Percentiles rank a stretch among this genome's conserved stretches.
These are phyloP conservation scores for Agonopterix heracliana DNA, from an alignment of 2,888 invertebrate species.

Conservation along the genomic window DNA sequence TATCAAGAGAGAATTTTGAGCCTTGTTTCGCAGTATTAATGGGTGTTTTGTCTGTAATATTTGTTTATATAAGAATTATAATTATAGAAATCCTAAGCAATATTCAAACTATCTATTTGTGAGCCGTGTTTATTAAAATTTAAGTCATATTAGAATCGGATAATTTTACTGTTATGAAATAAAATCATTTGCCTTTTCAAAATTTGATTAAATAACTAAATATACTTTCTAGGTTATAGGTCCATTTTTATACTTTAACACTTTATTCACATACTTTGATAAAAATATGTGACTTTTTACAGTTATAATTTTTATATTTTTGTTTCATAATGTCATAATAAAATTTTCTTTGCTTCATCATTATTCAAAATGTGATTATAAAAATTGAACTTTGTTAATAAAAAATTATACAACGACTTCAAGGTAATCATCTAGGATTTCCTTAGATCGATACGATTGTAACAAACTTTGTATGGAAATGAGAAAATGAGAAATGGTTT, in stretches of 20 bases:
- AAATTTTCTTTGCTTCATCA: too few relatives aligned
- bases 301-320: too few relatives aligned
- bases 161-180: neutral
- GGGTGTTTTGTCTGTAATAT: slow-evolving; percentile 23
- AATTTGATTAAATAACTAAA: neutral
- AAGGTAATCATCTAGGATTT: slow-evolving; percentile 19
- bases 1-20: slow-evolving; percentile 34
- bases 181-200: neutral
- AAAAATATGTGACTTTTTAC: too few relatives aligned
- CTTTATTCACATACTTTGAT: too few relatives aligned
- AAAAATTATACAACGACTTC: slow-evolving; percentile 39
- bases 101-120: slow-evolving; percentile 32
- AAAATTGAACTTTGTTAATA: neutral
- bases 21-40: slow-evolving; percentile 34
- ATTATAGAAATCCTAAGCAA: slow-evolving; percentile 57
- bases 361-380: too few relatives aligned
- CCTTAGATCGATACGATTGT: slow-evolving; percentile 23
- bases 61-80: slow-evolving; percentile 29
- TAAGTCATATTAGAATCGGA: slow-evolving; percentile 5
- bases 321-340: too few relatives aligned
- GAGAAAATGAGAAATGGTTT: too few relatives aligned
- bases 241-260: too few relatives aligned
- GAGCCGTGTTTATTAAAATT: neutral
- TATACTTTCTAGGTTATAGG: too few relatives aligned
- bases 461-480: slow-evolving; percentile 23